Percentiles rank a stretch among this genome's conserved stretches.
These are phyloP conservation scores for Bellardia pandia DNA, from an alignment of 2,888 invertebrate genomes.

Conservation along the genomic window DNA sequence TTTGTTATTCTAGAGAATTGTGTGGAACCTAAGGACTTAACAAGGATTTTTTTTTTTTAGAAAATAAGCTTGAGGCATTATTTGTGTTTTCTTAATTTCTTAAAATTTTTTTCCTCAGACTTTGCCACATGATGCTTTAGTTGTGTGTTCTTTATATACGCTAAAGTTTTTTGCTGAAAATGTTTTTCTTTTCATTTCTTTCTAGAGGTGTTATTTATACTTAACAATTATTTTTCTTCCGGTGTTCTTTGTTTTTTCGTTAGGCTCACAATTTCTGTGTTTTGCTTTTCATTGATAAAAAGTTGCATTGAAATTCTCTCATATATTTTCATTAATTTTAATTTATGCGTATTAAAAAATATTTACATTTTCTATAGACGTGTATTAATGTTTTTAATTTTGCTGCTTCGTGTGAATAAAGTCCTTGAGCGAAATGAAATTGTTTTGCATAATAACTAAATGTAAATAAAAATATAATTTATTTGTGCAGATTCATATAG, in stretches of 20 bases:
- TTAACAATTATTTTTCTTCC: not conserved
- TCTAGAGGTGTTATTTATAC: conserved; percentile 10
- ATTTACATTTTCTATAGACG: conserved; percentile 27
- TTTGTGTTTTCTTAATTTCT: no score
- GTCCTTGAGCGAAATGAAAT: conserved; percentile 67
- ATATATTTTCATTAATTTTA: not conserved
- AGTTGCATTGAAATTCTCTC: conserved; percentile 10
- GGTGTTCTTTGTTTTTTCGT: not conserved
- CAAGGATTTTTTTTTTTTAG: not conserved
- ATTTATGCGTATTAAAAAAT: conserved; percentile 44
- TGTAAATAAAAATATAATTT: conserved; percentile 38
- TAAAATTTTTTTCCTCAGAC: no score
- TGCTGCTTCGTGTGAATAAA: conserved; percentile 39
- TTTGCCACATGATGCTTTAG: not conserved
- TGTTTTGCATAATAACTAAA: conserved; percentile 56
- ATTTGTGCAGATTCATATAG: conserved; percentile 9
- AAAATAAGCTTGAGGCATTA: not conserved
- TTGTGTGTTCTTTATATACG: not conserved
- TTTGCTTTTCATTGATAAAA: not conserved
- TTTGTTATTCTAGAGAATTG: conserved; percentile 8
- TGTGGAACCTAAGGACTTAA: not conserved
- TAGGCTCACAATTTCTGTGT: not conserved
- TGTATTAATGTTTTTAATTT: conserved; percentile 15
- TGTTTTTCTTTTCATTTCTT: not conserved
- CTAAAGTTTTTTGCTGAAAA: not conserved